Percentiles rank a stretch among this genome's conserved stretches.
Conservation (phyloP, 2,888 invertebrate species). For the Nineta flava region DNA sequence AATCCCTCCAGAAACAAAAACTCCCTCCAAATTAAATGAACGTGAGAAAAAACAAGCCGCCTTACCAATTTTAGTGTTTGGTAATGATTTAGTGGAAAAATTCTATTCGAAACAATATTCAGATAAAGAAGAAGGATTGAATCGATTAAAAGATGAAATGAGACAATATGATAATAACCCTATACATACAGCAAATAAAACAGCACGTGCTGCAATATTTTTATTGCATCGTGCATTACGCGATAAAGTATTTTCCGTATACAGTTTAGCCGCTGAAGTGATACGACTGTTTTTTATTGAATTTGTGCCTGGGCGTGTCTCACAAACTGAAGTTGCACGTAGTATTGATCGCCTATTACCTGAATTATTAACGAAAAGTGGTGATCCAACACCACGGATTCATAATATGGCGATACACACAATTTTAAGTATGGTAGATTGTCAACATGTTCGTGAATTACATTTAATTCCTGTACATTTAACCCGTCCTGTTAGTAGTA, state of each 20-base stretch:
- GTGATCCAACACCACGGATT: conserved; percentile 73
- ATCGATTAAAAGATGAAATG: conserved; percentile 42
- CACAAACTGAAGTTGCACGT: conserved; percentile 64
- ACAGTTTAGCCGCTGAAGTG: conserved; percentile 69
- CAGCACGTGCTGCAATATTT: conserved; percentile 64
- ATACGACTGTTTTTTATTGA: conserved; percentile 66
- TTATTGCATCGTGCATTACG: conserved; percentile 64
- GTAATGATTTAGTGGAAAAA: conserved; percentile 76
- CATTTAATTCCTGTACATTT: conserved; percentile 71
- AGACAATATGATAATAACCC: conserved; percentile 14
- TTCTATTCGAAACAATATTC: conserved; percentile 82
- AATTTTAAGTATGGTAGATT: conserved; percentile 70
- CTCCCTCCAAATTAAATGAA: conserved; percentile 49
- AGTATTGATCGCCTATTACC: conserved; percentile 72
- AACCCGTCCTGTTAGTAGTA: conserved; percentile 67
- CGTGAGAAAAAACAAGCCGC: conserved; percentile 78
- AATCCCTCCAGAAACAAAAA: conserved; percentile 33
- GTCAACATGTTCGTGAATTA: conserved; percentile 55
- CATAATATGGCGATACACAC: conserved; percentile 80
- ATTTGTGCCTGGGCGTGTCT: conserved; percentile 70
- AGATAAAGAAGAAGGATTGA: conserved; percentile 78
- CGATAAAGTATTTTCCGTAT: conserved; percentile 81
- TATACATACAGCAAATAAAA: conserved; percentile 53
- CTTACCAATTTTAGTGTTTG: conserved; percentile 79
- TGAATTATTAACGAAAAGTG: conserved; percentile 68